These are phyloP conservation scores for Podarcis raffonei DNA, from an alignment of 2,113 vertebrate species.

Conservation along the genomic window DNA sequence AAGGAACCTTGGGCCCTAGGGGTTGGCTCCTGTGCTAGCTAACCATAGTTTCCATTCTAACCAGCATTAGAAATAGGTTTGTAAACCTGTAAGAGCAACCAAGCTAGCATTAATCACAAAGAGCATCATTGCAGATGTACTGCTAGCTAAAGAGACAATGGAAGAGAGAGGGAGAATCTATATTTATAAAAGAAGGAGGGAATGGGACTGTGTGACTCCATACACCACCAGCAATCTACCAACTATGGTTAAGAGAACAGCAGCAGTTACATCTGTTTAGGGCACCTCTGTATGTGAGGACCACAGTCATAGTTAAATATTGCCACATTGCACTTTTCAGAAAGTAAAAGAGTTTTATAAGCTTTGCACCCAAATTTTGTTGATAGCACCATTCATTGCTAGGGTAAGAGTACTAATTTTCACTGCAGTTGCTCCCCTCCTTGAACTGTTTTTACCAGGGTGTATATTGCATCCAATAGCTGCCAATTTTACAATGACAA, in stretches of 20 bases:
- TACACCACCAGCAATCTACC: too few species aligned
- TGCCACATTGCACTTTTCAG: slow-evolving; percentile 27
- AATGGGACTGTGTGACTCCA: too few species aligned
- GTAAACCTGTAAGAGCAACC: not conserved
- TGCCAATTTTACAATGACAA: slow-evolving; percentile 73
- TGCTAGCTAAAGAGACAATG: not conserved
- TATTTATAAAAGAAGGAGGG: not conserved
- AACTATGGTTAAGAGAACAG: not conserved
- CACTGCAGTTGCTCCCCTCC: slow-evolving; percentile 67
- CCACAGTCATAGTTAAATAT: slow-evolving; percentile 34
- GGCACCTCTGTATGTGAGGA: slow-evolving; percentile 1
- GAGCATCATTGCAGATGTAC: too few species aligned
- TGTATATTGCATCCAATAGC: slow-evolving; percentile 73
- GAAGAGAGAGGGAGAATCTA: not conserved
- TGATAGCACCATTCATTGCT: slow-evolving; percentile 56
- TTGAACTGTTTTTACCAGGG: slow-evolving; percentile 71
- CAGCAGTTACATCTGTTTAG: not conserved
- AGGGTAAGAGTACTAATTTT: slow-evolving; percentile 66
- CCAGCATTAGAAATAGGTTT: not conserved
- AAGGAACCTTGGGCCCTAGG: too few species aligned
- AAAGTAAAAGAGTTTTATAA: slow-evolving; percentile 47
- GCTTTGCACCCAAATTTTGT: slow-evolving; percentile 46
- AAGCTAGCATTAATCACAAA: not conserved
- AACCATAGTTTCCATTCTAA: not conserved
- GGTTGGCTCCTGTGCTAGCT: not conserved